Evolutionary conservation across 2,113 vertebrate genomes (phyloP), one percentile per base, ranked within the genome.

Genomic region (Ploceus nigricollis): DNA sequence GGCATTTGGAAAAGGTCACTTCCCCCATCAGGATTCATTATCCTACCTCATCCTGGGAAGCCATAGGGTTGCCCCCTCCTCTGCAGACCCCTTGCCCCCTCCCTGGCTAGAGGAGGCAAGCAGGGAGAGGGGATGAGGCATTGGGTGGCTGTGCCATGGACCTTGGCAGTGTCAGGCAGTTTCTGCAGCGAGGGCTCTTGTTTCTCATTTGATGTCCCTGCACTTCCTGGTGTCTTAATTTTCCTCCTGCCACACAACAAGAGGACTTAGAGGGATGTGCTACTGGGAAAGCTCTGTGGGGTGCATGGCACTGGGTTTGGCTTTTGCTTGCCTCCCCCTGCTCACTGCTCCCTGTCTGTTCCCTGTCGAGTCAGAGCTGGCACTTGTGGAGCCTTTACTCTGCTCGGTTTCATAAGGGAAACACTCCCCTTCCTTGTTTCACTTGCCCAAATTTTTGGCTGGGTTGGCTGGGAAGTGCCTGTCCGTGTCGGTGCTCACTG

Each of bases 1-100:
- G 99, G 99, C 99, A 99, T 99, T 99, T 99, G 98, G 98, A 98
- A 99, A 99, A 99, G 99, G 99, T 99, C 99, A 99, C 97, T 97
- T 98, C 98, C 98, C 98, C 99, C 98, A 98, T 99, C 98, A 98
- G 98, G 98, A 98, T 98, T 98, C 98, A 98, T 98, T 98, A 98
- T 97, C 96, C 96, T 97, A 94, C 97, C 95, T 97, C 97, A 97
- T 96, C 94, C 96, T 93, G 89, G 96, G 76, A 37, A 98, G 95
- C 90, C 72, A 93, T 65, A 83, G 92, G 88, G 90, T 95, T 94
- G 87, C 81, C 83, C 80, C 90, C 82, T 15, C 92, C 95, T 94
- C 82, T 22, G 3, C 11, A 4, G 90, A 90, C 64, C 91, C 65
- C 16, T 94, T 94, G 82, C 91, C 92, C 93, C 60, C 84, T 91